phyloP scores from a whole-genome alignment of 2,797 vertebrate species.

The Amphiprion clarkii region DNA sequence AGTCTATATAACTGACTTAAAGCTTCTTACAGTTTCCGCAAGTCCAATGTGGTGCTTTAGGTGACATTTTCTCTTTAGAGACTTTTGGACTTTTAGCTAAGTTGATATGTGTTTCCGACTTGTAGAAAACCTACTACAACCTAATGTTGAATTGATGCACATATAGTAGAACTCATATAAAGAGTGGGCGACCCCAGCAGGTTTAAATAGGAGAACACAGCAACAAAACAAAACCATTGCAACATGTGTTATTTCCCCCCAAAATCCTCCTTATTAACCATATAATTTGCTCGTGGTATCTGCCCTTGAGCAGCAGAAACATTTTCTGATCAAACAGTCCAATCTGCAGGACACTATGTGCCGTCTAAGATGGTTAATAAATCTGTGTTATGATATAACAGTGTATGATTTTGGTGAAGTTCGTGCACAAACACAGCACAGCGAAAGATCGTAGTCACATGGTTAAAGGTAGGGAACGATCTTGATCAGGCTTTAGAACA shows the following conservation, averaged over 20 bases:
- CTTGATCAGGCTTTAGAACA: too few relatives aligned
- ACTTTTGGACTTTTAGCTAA: too few relatives aligned
- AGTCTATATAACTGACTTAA: not conserved
- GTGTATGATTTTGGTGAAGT: not conserved
- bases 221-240: not conserved
- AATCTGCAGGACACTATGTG: not conserved
- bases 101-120: not conserved
- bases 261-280: not conserved
- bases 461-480: too few relatives aligned
- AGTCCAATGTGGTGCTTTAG: not conserved
- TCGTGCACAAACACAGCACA: not conserved
- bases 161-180: not conserved
- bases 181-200: not conserved
- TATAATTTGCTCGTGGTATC: not conserved
- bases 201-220: too few relatives aligned
- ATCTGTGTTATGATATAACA: not conserved
- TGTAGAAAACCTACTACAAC: not conserved
- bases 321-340: too few relatives aligned
- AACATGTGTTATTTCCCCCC: not conserved
- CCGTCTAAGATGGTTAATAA: conserved; percentile 1
- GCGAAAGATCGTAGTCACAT: too few relatives aligned
- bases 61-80: not conserved
- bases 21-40: not conserved
- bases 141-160: not conserved
- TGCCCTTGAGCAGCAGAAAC: too few relatives aligned